Evolutionary conservation across 2,888 invertebrate genomes (phyloP), one percentile per base, ranked within the genome.

Genomic region (Lepeophtheirus nordmannii): DNA sequence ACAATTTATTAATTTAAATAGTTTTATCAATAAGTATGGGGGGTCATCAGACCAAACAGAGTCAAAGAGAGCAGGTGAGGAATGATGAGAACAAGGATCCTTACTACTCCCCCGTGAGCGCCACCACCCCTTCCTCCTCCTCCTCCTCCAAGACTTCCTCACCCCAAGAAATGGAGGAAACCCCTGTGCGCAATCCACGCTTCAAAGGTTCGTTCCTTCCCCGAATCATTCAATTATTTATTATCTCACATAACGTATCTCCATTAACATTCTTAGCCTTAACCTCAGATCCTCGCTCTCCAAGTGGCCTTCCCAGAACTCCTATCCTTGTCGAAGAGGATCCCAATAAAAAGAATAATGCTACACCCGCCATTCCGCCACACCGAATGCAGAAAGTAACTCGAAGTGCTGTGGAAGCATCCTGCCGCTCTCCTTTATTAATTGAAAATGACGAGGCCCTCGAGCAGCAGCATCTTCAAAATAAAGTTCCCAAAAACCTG

Each of bases 251-350:
- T n/a, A n/a, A 30, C 30, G 7, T 30, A 5, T 30, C 30, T 30
- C 30, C 2, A 30, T 30, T 30, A 30, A 5, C 30, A 46, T 46
- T 46, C 1, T 17, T 17, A 46, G 53, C 60, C 14, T 60, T 60
- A 37, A 10, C 22, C 10, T 60, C 39, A 2, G 60, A 60, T 60
- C 60, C 60, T 3, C 60, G 60, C 39, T 60, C 60, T 1, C 60
- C 60, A 8, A 37, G 37, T 37, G 60, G 60, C 14, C 30, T 60
- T 60, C 60, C 60, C 37, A 20, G 60, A 60, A 57, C 60, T 38
- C 60, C 60, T 17, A 60, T 60, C 37, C 30, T 60, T 17, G 38
- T 60, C 10, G 37, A 60, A 38, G 60, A 57, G 22, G 20, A 20
- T 11, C 11, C 57, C 57, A 57, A 57, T 57, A 30, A 11, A 20